Evolutionary conservation across 2,797 vertebrate genomes (phyloP).

Genomic region (Octomys mimax): DNA sequence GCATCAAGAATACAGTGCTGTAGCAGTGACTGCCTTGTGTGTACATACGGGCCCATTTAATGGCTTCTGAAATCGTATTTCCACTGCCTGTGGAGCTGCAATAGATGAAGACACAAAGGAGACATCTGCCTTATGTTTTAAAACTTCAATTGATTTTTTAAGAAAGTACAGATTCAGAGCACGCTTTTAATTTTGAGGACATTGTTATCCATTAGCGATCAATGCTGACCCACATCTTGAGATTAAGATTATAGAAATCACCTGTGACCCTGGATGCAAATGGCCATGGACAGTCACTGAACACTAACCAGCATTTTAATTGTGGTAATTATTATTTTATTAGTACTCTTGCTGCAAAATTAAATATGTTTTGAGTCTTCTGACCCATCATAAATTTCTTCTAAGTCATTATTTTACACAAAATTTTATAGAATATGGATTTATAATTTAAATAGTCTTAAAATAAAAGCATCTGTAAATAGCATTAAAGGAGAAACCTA

Average conservation of each 20-base stretch:
- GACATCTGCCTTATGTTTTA: constrained; percentile 16
- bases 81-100: not conserved
- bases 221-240: not conserved
- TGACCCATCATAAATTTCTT: not conserved
- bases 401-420: constrained; percentile 27
- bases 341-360: constrained; percentile 23
- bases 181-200: constrained; percentile 47
- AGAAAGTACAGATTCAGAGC: constrained; percentile 38
- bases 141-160: constrained; percentile 23
- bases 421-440: not conserved
- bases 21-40: not conserved
- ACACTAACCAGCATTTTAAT: constrained; percentile 26
- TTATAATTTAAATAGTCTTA: constrained; percentile 36
- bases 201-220: not conserved
- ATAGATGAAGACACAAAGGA: not conserved
- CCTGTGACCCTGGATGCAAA: not conserved
- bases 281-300: not conserved
- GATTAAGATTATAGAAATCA: constrained; percentile 42
- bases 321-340: constrained; percentile 39
- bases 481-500: constrained; percentile 17
- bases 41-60: not conserved
- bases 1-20: not conserved
- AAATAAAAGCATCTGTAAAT: constrained; percentile 52
- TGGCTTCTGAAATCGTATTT: not conserved
- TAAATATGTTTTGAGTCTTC: constrained; percentile 61